Evolutionary conservation across 2,888 invertebrate genomes (phyloP).

Genomic region (Unio pictorum): DNA sequence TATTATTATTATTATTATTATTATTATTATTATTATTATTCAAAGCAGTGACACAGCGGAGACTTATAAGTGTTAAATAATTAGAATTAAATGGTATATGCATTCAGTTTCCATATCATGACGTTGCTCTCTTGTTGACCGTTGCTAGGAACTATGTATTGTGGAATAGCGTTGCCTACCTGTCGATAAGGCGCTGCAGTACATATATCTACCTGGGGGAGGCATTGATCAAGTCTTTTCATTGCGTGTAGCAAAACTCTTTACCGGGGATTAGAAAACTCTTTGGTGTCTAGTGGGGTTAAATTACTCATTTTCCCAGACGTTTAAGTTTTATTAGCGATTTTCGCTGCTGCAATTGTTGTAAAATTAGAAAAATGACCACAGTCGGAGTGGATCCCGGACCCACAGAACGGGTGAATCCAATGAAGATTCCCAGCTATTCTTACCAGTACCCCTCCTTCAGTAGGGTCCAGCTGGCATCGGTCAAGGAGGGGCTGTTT

Average conservation of each 20-base stretch:
- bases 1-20: too few species aligned
- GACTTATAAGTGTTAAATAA: too few species aligned
- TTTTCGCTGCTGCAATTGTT: not conserved
- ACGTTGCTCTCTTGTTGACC: constrained; percentile 43
- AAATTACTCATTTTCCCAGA: not conserved
- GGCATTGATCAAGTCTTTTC: too few species aligned
- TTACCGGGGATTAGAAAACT: too few species aligned
- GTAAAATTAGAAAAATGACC: constrained; percentile 51
- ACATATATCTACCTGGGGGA: not conserved
- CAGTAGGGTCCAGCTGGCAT: constrained; percentile 62
- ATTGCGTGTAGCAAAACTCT: constrained; percentile 2
- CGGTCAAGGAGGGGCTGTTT: constrained; percentile 67
- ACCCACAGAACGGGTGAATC: constrained; percentile 45
- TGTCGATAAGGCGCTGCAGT: not conserved
- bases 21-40: too few species aligned
- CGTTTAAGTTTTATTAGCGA: not conserved
- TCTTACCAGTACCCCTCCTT: constrained; percentile 64
- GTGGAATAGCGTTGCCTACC: not conserved
- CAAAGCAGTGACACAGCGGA: too few species aligned
- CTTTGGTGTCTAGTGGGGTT: too few species aligned
- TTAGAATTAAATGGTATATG: not conserved
- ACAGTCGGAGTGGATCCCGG: constrained; percentile 59
- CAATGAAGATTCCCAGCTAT: constrained; percentile 65
- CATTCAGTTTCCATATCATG: constrained; percentile 13
- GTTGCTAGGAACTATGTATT: constrained; percentile 43